Percentiles rank a stretch among this genome's conserved stretches.
These are phyloP conservation scores for Phoebastria nigripes DNA, from an alignment of 2,797 vertebrate species.

Conservation along the genomic window DNA sequence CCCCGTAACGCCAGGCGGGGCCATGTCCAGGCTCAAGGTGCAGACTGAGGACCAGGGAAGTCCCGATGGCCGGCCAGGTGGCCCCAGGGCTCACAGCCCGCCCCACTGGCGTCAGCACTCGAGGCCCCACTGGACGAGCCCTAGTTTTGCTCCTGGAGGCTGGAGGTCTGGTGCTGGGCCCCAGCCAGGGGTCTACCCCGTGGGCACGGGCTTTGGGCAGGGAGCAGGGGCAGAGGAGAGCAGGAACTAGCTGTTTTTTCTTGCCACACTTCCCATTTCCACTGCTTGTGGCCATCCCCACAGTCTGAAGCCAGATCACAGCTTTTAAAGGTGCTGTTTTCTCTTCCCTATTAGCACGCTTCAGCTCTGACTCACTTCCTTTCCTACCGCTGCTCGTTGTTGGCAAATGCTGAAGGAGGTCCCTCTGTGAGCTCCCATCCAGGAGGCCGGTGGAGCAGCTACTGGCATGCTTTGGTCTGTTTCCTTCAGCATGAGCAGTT, in stretches of 20 bases:
- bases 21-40: neutral
- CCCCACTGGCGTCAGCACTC: neutral
- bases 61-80: accelerated
- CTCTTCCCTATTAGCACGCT: neutral
- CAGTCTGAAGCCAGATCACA: neutral
- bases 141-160: accelerated
- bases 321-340: slow-evolving; percentile 1
- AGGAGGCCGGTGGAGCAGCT: neutral
- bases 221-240: neutral
- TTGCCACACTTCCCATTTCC: neutral
- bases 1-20: neutral
- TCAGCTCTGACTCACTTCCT: slow-evolving; percentile 53
- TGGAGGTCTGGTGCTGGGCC: neutral
- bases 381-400: neutral
- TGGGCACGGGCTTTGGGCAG: neutral
- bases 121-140: accelerated
- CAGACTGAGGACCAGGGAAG: neutral
- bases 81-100: accelerated
- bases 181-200: neutral
- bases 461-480: neutral
- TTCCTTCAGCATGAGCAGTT: neutral
- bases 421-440: neutral
- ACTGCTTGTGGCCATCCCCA: neutral
- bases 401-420: neutral
- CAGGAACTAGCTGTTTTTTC: neutral